These are phyloP conservation scores for Drosophila grimshawi DNA, from an alignment of 1,140 invertebrate genomes.

Conservation along the genomic window DNA sequence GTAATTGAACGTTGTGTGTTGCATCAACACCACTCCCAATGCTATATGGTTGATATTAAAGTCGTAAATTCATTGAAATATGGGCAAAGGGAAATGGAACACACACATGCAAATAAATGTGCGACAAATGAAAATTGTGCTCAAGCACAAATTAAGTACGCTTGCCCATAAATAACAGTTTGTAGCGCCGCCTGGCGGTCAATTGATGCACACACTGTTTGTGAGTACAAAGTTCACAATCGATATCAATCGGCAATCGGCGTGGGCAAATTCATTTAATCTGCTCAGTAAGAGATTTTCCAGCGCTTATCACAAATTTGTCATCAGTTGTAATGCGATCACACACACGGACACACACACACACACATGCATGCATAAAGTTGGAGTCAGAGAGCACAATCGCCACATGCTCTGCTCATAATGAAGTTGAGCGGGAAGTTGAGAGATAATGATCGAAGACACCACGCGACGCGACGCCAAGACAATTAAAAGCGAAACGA, in stretches of 20 bases:
- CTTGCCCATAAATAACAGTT: conserved; percentile 46
- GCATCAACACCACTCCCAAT: conserved; percentile 28
- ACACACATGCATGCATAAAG: conserved; percentile 11
- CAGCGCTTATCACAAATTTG: conserved; percentile 76
- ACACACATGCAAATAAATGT: conserved; percentile 53
- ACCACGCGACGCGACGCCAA: conserved; percentile 61
- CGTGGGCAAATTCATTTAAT: conserved; percentile 59
- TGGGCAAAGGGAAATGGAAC: conserved; percentile 27
- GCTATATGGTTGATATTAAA: conserved; percentile 24
- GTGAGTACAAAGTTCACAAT: conserved; percentile 35
- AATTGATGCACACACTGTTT: conserved; percentile 26
- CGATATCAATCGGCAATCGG: conserved; percentile 22
- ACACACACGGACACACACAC: background rate
- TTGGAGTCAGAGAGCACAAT: conserved; percentile 21
- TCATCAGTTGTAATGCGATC: conserved; percentile 74
- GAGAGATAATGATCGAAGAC: conserved; percentile 43
- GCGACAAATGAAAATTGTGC: conserved; percentile 47
- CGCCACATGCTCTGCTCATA: conserved; percentile 63
- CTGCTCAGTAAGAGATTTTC: conserved; percentile 52
- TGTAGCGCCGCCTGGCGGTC: conserved; percentile 47
- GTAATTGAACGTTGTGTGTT: conserved; percentile 56
- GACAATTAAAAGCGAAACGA: conserved; percentile 60
- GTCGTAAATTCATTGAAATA: conserved; percentile 76
- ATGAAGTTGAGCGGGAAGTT: conserved; percentile 63
- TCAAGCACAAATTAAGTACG: conserved; percentile 8